Evolutionary conservation across 2,113 vertebrate species (phyloP), one percentile per base, ranked within the genome.

Genomic region (Etheostoma spectabile): DNA sequence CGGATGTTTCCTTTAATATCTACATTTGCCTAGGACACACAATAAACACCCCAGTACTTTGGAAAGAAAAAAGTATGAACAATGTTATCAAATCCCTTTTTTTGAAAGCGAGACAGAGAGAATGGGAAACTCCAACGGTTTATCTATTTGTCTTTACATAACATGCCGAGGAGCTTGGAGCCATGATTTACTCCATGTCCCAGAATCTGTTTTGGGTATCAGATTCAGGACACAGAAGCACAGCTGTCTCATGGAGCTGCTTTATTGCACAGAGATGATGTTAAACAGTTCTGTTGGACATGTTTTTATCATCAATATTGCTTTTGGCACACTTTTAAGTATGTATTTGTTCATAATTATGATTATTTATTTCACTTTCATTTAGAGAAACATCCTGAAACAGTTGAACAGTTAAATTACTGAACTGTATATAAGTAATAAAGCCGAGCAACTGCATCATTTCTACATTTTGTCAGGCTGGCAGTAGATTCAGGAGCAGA

Each of bases 131-230:
- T 57, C 56, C 22, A 42, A 55, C 48, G 18, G 16, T 73, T 56
- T 21, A 45, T 65, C 19, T 76, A 7, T 55, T 64, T 83, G 27
- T 60, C 74, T 79, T 79, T 73, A 62, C 67, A 80, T 69, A 74
- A 81, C 77, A 83, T 69, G 77, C 63, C 16, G 2, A 35, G 42
- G 1, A 30, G 53, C 62, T 53, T 24, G 6, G 67, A 49, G 13
- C 22, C 30, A 6, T 57, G 78, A 87, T 84, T 84, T 80, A 84
- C 24, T 51, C 33, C 7, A 61, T 42, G 48, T 59, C 46, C 3
- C 12, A 62, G 38, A 62, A 51, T 85, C 74, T 89, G 83, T 77
- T 90, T 83, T 69, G 75, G 70, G 76, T 86, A 92, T 90, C 87
- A 85, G 60, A 71, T 86, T 80, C 61, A 56, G 64, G 82, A 59